Evolutionary conservation across 2,797 vertebrate genomes (phyloP).

Genomic region (Chlorospingus semifuscus): DNA sequence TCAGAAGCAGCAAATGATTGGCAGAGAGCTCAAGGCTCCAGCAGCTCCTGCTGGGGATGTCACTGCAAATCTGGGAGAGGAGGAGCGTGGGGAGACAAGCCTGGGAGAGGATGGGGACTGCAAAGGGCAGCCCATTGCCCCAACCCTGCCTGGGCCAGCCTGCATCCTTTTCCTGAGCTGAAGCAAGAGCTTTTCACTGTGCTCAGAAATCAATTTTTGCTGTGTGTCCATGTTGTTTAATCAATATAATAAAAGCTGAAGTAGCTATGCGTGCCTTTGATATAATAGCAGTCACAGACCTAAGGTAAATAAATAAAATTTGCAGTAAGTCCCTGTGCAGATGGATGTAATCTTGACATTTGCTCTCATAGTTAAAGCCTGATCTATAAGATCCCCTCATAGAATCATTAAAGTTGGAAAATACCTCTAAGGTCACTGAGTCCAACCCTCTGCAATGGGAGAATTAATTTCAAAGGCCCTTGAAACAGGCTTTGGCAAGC

Average conservation of each 20-base stretch:
- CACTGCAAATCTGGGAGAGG: neutral
- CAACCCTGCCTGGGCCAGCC: neutral
- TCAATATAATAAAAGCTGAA: neutral
- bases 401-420: neutral
- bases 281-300: neutral
- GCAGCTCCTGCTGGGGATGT: conserved; percentile 19
- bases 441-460: neutral
- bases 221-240: neutral
- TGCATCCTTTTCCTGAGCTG: neutral
- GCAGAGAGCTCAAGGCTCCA: conserved; percentile 4
- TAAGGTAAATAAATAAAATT: neutral
- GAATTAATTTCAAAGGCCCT: neutral
- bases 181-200: neutral
- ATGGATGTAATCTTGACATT: neutral
- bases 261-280: neutral
- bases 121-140: neutral
- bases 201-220: neutral
- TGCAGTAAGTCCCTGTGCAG: neutral
- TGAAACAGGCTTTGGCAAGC: neutral
- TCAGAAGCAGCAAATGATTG: neutral
- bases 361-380: neutral
- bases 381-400: rapidly evolving
- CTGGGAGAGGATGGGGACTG: neutral
- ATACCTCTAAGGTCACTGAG: neutral
- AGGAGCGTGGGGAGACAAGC: neutral